Evolutionary conservation across 2,797 vertebrate species (phyloP), one percentile per base, ranked within the genome.

Genomic region (Eulemur mongoz): DNA sequence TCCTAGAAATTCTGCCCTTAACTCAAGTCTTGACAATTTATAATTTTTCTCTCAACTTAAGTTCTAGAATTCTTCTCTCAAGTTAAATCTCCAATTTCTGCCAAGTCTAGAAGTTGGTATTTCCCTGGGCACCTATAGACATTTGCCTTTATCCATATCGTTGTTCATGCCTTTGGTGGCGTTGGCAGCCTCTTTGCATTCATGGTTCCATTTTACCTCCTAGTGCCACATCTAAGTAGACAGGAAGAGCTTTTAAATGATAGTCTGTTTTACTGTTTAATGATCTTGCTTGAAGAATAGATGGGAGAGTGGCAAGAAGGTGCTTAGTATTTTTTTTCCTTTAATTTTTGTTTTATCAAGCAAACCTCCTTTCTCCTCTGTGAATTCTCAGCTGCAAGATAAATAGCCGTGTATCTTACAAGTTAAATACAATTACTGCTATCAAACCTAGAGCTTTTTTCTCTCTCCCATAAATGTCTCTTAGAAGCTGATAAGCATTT

Each of bases 401-500:
- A 99, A 99, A 99, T 98, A 99, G 98, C 97, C 95, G 97, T 96
- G 94, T 98, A 97, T 98, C 98, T 98, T 98, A 96, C 97, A 98
- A 99, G 98, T 99, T 98, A 99, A 99, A 99, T 98, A 98, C 98
- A 99, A 99, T 99, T 99, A 99, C 98, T 98, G 96, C 98, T 99
- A 99, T 99, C 98, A 98, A 98, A 99, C 98, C 98, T 98, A 97
- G 96, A 98, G 99, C 98, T 98, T 98, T 98, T 98, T 98, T 98
- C 97, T 98, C 92, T 98, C 98, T 98, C 35, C 25, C 38, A 40
- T 98, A 98, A 98, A 98, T 98, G 98, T 98, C 98, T 98, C 95
- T 98, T 91, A 97, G 97, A 98, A 98, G 97, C 94, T 98, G 98
- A 99, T 98, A 98, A 99, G 97, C 97, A 93, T 97, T 99, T 99